Base-by-base conservation (phyloP, 2,888 invertebrate genomes). In the Lasioglossum morio region DNA sequence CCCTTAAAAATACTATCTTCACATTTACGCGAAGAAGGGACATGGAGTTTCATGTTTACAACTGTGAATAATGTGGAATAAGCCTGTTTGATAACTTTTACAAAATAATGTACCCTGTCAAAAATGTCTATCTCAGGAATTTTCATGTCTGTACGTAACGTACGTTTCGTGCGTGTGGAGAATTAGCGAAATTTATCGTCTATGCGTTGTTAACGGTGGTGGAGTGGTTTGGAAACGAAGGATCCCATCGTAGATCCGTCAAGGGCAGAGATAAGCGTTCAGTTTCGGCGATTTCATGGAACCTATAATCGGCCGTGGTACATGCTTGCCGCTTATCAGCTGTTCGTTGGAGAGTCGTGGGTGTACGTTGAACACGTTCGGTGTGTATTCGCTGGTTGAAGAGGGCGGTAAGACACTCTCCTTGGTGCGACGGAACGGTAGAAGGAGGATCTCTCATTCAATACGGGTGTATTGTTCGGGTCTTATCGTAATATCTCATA, bases 401-500 rank as follows among this genome's bases (percentile, higher is more conserved):
- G 84, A 86, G 87, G 89, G 79, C 84, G 88, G 91, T 91, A 92
- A 92, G 91, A 92, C 92, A 91, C 89, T 84, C 91, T 86, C 84
- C 87, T 92, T 81, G 79, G 79, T 77, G 82, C 80, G 88, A 77
- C 88, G 84, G 86, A 74, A 87, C 73, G 83, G 88, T 77, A 83
- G 87, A 78, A 86, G 89, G 90, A 90, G 90, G 86, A 91, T 92
- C 91, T 92, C 92, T 93, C 92, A 94, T 94, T 95, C 95, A 95
- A 95, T 95, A 95, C 94, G 95, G 95, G 95, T 90, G 94, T 94
- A 95, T 95, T 95, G 95, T 95, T 95, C 94, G 87, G 91, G 92
- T 93, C 95, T 95, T 95, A 95, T 95, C 95, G 94, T 95, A 95
- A 95, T 95, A 95, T 95, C 95, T 94, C 95, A 94, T 95, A 95